phyloP scores from a whole-genome alignment of 2,888 invertebrate species.

The Dicranocentrus wangi region DNA sequence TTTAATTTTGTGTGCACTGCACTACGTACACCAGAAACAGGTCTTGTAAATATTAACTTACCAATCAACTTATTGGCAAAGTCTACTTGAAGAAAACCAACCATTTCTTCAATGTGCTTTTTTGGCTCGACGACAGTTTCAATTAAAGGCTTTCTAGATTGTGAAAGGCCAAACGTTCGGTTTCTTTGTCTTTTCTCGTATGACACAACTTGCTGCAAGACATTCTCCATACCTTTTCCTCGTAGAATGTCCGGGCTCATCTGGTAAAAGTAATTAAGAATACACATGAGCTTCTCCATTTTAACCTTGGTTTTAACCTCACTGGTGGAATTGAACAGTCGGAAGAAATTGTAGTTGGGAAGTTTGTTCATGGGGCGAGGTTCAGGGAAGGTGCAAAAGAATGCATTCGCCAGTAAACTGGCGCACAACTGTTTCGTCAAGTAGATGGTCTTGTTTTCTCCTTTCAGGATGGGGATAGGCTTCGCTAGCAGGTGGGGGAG shows the following conservation, averaged over 20 bases:
- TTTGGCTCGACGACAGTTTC: constrained; percentile 82
- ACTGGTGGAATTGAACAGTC: constrained; percentile 27
- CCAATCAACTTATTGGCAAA: constrained; percentile 86
- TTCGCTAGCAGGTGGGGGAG: constrained; percentile 12
- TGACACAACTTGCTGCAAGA: constrained; percentile 12
- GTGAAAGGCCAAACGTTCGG: constrained; percentile 77
- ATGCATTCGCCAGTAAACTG: constrained; percentile 56
- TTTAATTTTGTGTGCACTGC: too few relatives aligned
- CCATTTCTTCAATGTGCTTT: constrained; percentile 90
- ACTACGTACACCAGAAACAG: too few relatives aligned
- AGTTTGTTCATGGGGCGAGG: constrained; percentile 74
- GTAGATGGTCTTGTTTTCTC: constrained; percentile 4
- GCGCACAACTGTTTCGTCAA: constrained; percentile 11
- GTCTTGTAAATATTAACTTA: neutral
- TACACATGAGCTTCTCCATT: constrained; percentile 41
- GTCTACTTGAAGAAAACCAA: constrained; percentile 91
- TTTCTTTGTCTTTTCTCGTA: constrained; percentile 36
- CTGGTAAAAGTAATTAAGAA: constrained; percentile 73
- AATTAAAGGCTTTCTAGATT: constrained; percentile 78
- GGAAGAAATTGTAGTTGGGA: neutral
- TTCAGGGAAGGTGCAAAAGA: constrained; percentile 42
- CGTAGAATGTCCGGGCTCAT: neutral
- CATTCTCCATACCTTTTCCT: neutral
- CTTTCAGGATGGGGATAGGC: constrained; percentile 72
- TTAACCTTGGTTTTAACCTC: neutral